Percentiles rank a stretch among this genome's conserved stretches.
phyloP scores from a whole-genome alignment of 2,797 vertebrate species.

The Thalassophryne amazonica region DNA sequence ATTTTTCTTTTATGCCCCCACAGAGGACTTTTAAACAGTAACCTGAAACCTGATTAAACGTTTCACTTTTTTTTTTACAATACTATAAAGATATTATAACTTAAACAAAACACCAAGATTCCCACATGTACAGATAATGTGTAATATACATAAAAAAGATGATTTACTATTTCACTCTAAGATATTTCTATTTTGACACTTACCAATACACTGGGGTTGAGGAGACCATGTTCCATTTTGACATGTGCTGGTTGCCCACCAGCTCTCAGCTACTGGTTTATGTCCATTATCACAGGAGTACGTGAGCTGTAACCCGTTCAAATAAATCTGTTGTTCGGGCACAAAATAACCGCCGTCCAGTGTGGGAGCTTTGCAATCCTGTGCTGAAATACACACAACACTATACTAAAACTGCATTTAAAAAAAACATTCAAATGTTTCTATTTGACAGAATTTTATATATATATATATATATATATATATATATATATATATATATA shows the following conservation, averaged over 20 bases:
- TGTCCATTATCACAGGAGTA: slow-evolving; percentile 40
- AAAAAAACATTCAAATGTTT: background rate
- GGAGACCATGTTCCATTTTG: slow-evolving; percentile 21
- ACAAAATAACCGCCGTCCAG: slow-evolving; percentile 29
- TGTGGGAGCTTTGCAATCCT: background rate
- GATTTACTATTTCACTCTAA: no score
- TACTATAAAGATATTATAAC: no score
- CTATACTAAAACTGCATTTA: background rate
- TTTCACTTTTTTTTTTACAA: no score
- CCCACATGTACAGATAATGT: no score
- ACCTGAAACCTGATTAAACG: no score
- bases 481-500: no score
- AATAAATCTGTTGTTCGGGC: accelerated
- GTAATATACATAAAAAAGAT: no score
- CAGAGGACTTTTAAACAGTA: no score
- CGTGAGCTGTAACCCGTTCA: accelerated
- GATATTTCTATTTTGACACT: background rate
- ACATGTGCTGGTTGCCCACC: slow-evolving; percentile 58
- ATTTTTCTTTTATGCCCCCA: no score
- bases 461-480: no score
- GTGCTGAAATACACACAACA: slow-evolving; percentile 9
- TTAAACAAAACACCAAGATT: no score
- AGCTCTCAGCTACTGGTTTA: slow-evolving; percentile 43
- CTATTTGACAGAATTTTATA: background rate
- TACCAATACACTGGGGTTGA: slow-evolving; percentile 50